Base-by-base conservation (phyloP, 2,113 vertebrate genomes). In the Nanorana parkeri region DNA sequence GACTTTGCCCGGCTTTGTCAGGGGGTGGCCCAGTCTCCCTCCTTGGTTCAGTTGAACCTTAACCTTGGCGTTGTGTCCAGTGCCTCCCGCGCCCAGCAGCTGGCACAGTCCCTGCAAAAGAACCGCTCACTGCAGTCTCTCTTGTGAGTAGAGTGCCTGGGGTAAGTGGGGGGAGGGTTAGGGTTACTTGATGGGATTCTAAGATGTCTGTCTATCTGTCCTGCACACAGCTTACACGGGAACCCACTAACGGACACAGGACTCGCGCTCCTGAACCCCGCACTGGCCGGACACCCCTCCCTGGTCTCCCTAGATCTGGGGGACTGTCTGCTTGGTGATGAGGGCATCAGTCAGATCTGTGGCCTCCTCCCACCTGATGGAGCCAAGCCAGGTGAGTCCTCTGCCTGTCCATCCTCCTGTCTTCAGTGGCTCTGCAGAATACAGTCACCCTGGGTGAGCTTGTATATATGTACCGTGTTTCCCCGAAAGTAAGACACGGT, bases 51-150 rank as follows among this genome's bases (percentile, higher is more conserved):
- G 89, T 95, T 99, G 77, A 98, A 98, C 90, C 96, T 99, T 61
- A 99, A 98, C 89, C 93, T 98, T 85, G 97, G 97, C 19, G 96
- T 98, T 71, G 97, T 98, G 80, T 96, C 95, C 84, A 93, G 93
- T 85, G 90, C 94, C 85, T 87, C 85, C 80, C 93, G 97, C 77
- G 94, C 96, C 19, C 93, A 95, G 82, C 95, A 96, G 88, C 91
- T 98, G 87, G 96, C 96, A 0, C 95, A 97, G 52, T 96, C 96
- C 82, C 94, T 99, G 79, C 91, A 90, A 87, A 86, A 91, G 60
- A 98, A 99, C 93, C 95, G 97, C 68, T 97, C 97, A 29, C 92
- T 99, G 78, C 96, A 99, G 91, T 96, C 96, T 23, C 93, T 99
- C 77, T 97, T 98, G 97, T 99, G 88, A 98, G 96, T 96, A 88